phyloP scores from a whole-genome alignment of 2,888 invertebrate species.

The Myathropa florea region DNA sequence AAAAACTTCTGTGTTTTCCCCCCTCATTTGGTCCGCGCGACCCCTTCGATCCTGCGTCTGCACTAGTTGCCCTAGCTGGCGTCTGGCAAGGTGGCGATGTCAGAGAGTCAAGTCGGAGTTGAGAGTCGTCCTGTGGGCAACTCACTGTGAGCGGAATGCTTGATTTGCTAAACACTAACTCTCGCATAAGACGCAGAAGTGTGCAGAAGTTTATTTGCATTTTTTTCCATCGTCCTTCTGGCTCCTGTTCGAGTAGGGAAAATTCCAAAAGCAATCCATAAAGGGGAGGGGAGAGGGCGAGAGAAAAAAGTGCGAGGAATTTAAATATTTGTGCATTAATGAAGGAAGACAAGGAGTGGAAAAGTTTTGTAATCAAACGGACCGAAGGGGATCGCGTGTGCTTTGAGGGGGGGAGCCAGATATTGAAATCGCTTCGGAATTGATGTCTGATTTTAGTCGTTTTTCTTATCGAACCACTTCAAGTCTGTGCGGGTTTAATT shows the following conservation, averaged over 20 bases:
- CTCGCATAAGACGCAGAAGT: neutral
- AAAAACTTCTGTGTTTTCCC: constrained; percentile 29
- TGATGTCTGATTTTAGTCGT: neutral
- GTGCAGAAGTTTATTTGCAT: neutral
- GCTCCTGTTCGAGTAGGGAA: neutral
- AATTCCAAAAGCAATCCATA: neutral
- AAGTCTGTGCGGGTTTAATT: neutral
- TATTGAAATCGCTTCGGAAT: neutral
- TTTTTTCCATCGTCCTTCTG: neutral
- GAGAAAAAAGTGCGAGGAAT: constrained; percentile 14
- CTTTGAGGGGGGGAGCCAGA: no score
- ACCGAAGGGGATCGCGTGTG: constrained; percentile 5
- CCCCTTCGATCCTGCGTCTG: neutral
- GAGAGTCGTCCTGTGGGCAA: neutral
- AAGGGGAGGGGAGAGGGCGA: neutral
- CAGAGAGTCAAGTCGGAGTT: neutral
- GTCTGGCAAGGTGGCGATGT: neutral
- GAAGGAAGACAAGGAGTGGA: neutral
- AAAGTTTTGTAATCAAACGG: constrained; percentile 28
- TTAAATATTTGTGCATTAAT: constrained; percentile 49
- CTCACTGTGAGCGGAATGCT: neutral
- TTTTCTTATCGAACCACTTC: neutral
- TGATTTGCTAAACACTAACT: constrained; percentile 3
- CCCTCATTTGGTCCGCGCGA: no score
- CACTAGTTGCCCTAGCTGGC: neutral